phyloP scores from a whole-genome alignment of 2,113 vertebrate genomes.

The Colistium nudipinnis region DNA sequence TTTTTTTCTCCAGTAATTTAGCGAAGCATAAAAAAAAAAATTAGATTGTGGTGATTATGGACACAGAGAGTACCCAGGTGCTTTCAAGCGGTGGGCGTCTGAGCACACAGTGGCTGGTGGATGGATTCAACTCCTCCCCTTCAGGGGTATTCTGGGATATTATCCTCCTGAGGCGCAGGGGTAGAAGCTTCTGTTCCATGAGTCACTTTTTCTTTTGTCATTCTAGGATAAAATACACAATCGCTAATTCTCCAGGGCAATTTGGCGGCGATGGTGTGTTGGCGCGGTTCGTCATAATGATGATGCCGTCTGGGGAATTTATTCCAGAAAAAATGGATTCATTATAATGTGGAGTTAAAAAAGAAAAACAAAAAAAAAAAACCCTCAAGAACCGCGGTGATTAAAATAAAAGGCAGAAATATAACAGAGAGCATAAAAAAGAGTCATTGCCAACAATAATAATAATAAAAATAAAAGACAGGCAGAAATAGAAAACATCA shows the following conservation, averaged over 20 bases:
- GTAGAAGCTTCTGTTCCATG: slow-evolving; percentile 33
- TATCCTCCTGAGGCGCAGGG: slow-evolving; percentile 39
- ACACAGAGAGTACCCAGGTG: slow-evolving; percentile 55
- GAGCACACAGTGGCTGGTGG: slow-evolving; percentile 53
- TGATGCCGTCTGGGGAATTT: slow-evolving; percentile 53
- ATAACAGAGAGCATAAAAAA: slow-evolving; percentile 14
- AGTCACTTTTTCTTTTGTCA: slow-evolving; percentile 18
- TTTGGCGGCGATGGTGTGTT: slow-evolving; percentile 44
- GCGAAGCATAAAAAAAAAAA: background rate
- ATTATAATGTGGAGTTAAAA: slow-evolving; percentile 46
- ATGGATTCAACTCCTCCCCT: slow-evolving; percentile 63
- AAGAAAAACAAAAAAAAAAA: slow-evolving; percentile 47
- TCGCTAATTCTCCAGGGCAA: slow-evolving; percentile 56
- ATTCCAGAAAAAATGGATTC: slow-evolving; percentile 62
- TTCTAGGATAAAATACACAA: slow-evolving; percentile 56
- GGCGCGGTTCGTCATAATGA: slow-evolving; percentile 59
- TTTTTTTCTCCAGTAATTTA: background rate
- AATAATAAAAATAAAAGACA: background rate
- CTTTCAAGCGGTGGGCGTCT: slow-evolving; percentile 56
- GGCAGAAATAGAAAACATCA: slow-evolving; percentile 8
- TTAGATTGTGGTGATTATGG: slow-evolving; percentile 33
- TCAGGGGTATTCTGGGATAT: slow-evolving; percentile 45
- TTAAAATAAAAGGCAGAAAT: slow-evolving; percentile 48
- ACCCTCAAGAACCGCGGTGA: slow-evolving; percentile 40
- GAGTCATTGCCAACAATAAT: background rate